Evolutionary conservation across 1,140 invertebrate genomes (phyloP), one percentile per base, ranked within the genome.

Genomic region (Drosophila miranda): DNA sequence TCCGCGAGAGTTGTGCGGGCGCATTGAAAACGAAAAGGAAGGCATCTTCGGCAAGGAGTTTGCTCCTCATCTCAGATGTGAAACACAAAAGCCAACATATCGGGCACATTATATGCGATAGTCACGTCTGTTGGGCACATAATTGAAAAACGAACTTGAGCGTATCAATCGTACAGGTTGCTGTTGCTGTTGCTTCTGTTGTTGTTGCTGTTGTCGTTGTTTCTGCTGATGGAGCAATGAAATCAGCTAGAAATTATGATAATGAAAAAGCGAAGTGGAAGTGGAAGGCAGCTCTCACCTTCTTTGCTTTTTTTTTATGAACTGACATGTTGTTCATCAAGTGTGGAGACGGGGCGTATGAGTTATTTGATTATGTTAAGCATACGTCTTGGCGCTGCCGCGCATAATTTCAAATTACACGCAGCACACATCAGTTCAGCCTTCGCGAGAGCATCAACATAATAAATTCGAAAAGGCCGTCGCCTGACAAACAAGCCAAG

Each of bases 311-410:
- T 14, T 63, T 57, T 66, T 75, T 16, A 16, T 70, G 57, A 52
- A 55, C 58, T 55, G 48, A 44, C 54, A 38, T 41, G 41, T 52
- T 72, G 58, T 74, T 74, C 54, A 66, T 74, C 52, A 74, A 72
- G 61, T 45, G 59, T 53, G 7, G 30, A 49, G 13, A 75, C 52
- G 44, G 46, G 64, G 78, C 82, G 78, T 81, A 75, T 86, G 82
- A 87, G 81, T 82, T 86, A 86, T 87, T 86, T 87, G 78, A 87
- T 86, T 86, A 86, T 81, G 82, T 86, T 86, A 75, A 84, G 81
- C 78, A 86, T 81, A 81, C 81, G 77, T 75, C 58, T 43, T 49
- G 52, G 55, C 59, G 70, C 73, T 70, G 64, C 42, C 61, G 49
- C 68, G 82, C 81, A 87, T 84, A 81, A 84, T 86, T 86, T 86